Percentiles rank a stretch among this genome's conserved stretches.
Evolutionary conservation across 2,797 vertebrate species (phyloP).

Genomic region (Phalloptychus januarius): DNA sequence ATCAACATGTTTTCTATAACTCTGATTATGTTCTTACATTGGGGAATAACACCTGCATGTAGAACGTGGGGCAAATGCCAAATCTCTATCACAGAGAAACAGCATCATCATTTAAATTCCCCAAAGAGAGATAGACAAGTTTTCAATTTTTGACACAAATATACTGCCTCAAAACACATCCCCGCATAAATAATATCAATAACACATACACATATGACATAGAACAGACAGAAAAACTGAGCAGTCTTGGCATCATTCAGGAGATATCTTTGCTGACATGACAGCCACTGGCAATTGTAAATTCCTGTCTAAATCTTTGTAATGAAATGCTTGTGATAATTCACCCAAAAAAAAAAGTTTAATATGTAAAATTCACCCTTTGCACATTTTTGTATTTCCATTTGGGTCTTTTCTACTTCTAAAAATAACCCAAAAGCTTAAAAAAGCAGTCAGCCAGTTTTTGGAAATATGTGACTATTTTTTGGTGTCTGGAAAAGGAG

Average conservation of each 20-base stretch:
- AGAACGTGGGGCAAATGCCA: not conserved
- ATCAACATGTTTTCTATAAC: not conserved
- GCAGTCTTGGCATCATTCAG: slow-evolving; percentile 10
- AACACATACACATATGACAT: slow-evolving; percentile 37
- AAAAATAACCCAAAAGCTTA: too few species aligned
- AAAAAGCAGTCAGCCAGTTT: too few species aligned
- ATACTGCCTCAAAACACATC: not conserved
- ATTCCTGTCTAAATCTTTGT: slow-evolving; percentile 1
- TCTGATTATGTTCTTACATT: slow-evolving; percentile 7
- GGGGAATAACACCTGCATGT: not conserved
- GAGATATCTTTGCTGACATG: slow-evolving; percentile 22
- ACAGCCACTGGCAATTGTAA: not conserved
- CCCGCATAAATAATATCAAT: not conserved
- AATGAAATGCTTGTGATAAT: slow-evolving; percentile 3
- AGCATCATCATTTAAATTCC: slow-evolving; percentile 18
- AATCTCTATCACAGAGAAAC: slow-evolving; percentile 4
- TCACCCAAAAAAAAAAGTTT: not conserved
- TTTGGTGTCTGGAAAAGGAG: too few species aligned
- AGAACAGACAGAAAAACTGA: slow-evolving; percentile 33
- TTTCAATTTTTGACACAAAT: not conserved
- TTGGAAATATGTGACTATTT: too few species aligned
- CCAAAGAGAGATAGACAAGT: slow-evolving; percentile 12
- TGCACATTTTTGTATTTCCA: too few species aligned
- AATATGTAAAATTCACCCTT: too few species aligned
- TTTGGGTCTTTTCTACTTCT: too few species aligned